Evolutionary conservation across 2,888 invertebrate species (phyloP).

Genomic region (Catocala sponsa): DNA sequence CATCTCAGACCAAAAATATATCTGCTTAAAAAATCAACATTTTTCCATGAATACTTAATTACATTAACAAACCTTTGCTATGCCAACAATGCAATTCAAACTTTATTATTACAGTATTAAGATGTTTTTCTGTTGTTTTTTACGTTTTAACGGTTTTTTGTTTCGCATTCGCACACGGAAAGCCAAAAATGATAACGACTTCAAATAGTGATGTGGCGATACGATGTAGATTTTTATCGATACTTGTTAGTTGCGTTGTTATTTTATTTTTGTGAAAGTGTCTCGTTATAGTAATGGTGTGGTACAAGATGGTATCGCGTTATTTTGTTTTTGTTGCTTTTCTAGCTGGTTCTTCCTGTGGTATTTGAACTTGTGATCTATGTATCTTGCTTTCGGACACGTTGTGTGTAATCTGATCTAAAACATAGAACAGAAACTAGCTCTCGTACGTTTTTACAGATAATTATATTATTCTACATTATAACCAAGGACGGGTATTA

Average conservation of each 20-base stretch:
- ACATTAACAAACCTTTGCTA: constrained; percentile 28
- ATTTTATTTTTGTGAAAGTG: constrained; percentile 18
- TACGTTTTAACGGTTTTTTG: constrained; percentile 38
- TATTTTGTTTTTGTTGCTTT: constrained; percentile 12
- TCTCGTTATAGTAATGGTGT: constrained; percentile 12
- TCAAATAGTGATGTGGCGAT: constrained; percentile 56
- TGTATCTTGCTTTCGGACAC: constrained; percentile 2
- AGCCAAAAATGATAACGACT: constrained; percentile 68
- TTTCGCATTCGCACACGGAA: constrained; percentile 61
- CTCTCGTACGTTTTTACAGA: constrained; percentile 1
- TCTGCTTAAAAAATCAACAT: constrained; percentile 24
- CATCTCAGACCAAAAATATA: constrained; percentile 11
- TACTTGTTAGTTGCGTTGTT: background rate
- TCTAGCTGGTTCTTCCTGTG: constrained; percentile 3
- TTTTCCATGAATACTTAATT: constrained; percentile 25
- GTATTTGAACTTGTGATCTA: constrained; percentile 4
- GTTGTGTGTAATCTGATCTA: constrained; percentile 14
- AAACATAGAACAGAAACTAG: background rate
- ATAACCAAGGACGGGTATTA: background rate
- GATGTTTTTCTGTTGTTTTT: constrained; percentile 20
- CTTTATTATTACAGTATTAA: constrained; percentile 44
- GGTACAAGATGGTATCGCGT: constrained; percentile 3
- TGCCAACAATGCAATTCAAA: constrained; percentile 32
- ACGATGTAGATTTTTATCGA: constrained; percentile 39
- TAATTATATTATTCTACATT: background rate